Evolutionary conservation across 2,797 vertebrate genomes (phyloP), one percentile per base, ranked within the genome.

Genomic region (Acrossocheilus fasciatus): DNA sequence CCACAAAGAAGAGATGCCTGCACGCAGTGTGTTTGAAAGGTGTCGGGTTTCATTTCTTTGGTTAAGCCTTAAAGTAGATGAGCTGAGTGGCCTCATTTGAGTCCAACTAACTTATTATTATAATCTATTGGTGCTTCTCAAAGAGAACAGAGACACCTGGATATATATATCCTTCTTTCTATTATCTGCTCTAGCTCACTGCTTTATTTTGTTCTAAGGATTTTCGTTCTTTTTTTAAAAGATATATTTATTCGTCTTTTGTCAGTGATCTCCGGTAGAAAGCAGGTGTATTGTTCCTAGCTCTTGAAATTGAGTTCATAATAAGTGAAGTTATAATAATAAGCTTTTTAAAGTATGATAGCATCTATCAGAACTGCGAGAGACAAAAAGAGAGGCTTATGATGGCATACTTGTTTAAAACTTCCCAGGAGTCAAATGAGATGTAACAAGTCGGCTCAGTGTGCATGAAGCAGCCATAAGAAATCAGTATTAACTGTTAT

Each of bases 71-170:
- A 87, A 92, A 90, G 92, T 92, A 66, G 87, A 92, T 57, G 90
- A 81, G 91, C 86, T 84, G 89, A 77, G 77, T 88, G 90, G 91
- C 76, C 85, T 87, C 86, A 91, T 89, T 88, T 89, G 90, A 77
- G 87, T 34, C 57, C 81, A 82, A 91, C 91, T 93, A 94, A 94
- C 93, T 94, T 90, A 93, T 94, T 94, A 94, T 92, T 93, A 90
- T 95, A 95, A 95, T 95, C 94, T 95, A 89, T 78, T 72, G 36
- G 64, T 11, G 47, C 80, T 70, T 10, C 75, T 86, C 30, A 15
- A 45, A 72, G 34, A 78, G 80, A 90, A 89, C 86, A 86, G 88
- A 87, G 59, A 39, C 87, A 87, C 80, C 82, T 81, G 74, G 86
- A 39, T 85, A 30, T 30, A 77, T 66, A 87, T 87, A 78, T 69